Conservation (phyloP, 1,140 invertebrate species). For the Zeugodacus cucurbitae region DNA sequence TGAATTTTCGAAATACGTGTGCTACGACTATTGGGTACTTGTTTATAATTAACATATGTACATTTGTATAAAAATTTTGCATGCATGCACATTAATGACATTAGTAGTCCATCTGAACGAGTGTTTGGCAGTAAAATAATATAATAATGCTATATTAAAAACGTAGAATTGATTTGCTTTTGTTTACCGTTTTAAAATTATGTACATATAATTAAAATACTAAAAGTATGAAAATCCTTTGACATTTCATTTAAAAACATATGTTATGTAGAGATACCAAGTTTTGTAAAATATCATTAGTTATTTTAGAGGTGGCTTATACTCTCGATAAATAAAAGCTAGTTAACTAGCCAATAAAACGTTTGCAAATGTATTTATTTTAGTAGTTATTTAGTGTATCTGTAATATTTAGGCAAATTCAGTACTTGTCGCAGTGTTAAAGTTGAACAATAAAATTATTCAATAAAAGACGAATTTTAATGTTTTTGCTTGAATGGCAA, state of each 20-base stretch:
- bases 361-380: too few relatives aligned
- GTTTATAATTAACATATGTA: background rate
- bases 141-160: too few relatives aligned
- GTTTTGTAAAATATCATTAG: background rate
- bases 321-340: too few relatives aligned
- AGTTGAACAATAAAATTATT: too few relatives aligned
- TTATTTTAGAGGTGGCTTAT: background rate
- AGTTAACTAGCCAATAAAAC: too few relatives aligned
- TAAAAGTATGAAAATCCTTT: background rate
- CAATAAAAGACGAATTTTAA: background rate
- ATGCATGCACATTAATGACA: background rate
- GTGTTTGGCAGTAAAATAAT: too few relatives aligned
- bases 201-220: background rate
- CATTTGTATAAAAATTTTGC: background rate
- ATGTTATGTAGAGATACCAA: background rate
- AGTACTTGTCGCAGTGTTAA: too few relatives aligned
- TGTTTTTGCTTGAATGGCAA: constrained; percentile 36
- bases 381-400: too few relatives aligned
- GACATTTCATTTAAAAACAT: background rate
- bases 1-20: background rate
- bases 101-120: background rate
- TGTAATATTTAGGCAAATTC: too few relatives aligned
- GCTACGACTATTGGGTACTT: background rate
- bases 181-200: too few relatives aligned
- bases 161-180: too few relatives aligned